Evolutionary conservation across 2,888 invertebrate genomes (phyloP).

Genomic region (Galerucella nymphaeae): DNA sequence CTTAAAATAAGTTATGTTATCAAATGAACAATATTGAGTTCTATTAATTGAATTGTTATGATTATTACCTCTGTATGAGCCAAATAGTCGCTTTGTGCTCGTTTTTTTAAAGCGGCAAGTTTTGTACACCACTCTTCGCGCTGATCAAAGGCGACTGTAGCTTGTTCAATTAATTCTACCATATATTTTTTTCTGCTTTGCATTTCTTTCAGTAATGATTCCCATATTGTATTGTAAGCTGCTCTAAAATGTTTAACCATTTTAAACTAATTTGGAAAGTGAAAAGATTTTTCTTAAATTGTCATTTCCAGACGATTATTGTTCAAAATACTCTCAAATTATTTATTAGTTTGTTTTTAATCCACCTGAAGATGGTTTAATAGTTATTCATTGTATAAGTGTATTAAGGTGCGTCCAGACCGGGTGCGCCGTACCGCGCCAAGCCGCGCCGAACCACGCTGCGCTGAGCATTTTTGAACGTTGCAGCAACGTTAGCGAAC

Average conservation of each 20-base stretch:
- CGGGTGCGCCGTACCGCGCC: too few relatives aligned
- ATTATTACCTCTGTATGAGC: constrained; percentile 70
- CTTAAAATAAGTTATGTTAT: constrained; percentile 56
- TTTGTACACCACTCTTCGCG: constrained; percentile 85
- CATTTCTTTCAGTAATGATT: constrained; percentile 79
- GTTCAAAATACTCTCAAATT: too few relatives aligned
- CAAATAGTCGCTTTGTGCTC: constrained; percentile 78
- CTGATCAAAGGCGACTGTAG: constrained; percentile 89
- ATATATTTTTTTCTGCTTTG: constrained; percentile 84
- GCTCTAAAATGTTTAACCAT: constrained; percentile 66
- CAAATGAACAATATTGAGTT: constrained; percentile 5
- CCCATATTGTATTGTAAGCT: constrained; percentile 85
- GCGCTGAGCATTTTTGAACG: too few relatives aligned
- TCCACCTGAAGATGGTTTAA: too few relatives aligned
- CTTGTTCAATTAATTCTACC: constrained; percentile 87
- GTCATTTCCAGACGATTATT: too few relatives aligned
- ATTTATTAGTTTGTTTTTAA: too few relatives aligned
- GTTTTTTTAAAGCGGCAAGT: constrained; percentile 81
- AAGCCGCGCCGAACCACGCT: too few relatives aligned
- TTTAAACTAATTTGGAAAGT: background rate
- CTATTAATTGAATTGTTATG: too few relatives aligned
- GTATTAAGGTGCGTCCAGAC: too few relatives aligned
- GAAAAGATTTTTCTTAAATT: too few relatives aligned
- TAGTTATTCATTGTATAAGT: too few relatives aligned
- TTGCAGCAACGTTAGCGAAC: too few relatives aligned